Conservation (phyloP, 2,888 invertebrate species). For the Trachelus iudaicus region DNA sequence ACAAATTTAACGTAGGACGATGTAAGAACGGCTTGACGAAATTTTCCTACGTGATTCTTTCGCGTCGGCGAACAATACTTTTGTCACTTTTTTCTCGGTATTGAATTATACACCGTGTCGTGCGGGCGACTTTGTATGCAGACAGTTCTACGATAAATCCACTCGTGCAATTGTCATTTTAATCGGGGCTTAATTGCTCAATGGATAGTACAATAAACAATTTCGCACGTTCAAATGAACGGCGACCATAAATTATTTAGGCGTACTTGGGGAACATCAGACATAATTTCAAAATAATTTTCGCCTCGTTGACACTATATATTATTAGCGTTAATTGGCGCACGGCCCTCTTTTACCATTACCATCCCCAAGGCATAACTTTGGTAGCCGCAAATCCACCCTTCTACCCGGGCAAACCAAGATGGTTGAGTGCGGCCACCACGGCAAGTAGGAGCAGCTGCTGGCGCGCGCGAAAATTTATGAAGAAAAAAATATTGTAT, state of each 20-base stretch:
- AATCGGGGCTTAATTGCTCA: background rate
- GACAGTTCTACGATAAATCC: background rate
- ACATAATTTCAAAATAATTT: slow-evolving; percentile 24
- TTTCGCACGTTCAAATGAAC: background rate
- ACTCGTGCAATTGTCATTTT: background rate
- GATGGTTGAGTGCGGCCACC: background rate
- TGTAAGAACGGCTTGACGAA: background rate
- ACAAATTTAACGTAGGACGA: background rate
- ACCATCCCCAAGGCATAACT: background rate
- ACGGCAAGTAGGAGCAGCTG: background rate
- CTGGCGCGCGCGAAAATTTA: background rate
- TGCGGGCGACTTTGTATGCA: background rate
- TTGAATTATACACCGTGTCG: background rate
- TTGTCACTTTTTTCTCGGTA: background rate
- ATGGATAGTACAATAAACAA: background rate
- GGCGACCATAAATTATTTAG: slow-evolving; percentile 12
- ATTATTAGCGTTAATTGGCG: slow-evolving; percentile 36
- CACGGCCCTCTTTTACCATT: slow-evolving; percentile 28
- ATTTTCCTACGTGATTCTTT: background rate
- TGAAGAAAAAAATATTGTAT: background rate
- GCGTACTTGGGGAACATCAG: background rate
- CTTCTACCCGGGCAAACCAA: background rate
- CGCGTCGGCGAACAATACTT: background rate
- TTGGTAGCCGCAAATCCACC: background rate
- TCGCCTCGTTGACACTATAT: slow-evolving; percentile 24